Evolutionary conservation across 1,140 invertebrate species (phyloP), one percentile per base, ranked within the genome.

Genomic region (Sycobia sp.): DNA sequence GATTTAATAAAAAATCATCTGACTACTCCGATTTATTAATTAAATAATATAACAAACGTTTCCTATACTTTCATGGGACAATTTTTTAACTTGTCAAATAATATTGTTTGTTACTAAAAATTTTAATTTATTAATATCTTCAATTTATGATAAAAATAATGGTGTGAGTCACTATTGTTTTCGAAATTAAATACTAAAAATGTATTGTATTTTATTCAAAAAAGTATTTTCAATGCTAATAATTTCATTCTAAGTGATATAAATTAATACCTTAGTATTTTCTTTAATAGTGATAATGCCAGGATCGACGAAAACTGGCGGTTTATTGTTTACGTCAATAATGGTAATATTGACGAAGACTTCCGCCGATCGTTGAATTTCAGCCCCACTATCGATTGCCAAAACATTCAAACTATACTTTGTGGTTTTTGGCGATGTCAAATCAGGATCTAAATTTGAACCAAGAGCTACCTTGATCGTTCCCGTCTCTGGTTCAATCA

Each of bases 291-390:
- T 77, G 44, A 95, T 81, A 0, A 84, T 84, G 1, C 86, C 89
- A 1, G 90, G 86, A 51, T 92, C 88, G 0, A 83, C 69, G 41
- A 96, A 87, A 9, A 88, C 77, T 0, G 94, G 94, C 1, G 86
- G 84, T 75, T 97, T 96, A 73, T 97, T 96, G 73, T 97, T 97
- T 0, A 96, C 92, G 79, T 96, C 94, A 11, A 90, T 85, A 58
- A 97, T 91, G 0, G 87, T 88, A 8, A 97, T 92, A 70, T 94
- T 92, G 0, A 96, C 91, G 0, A 87, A 82, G 9, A 89, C 88
- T 4, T 86, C 82, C 1, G 87, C 86, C 44, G 87, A 88, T 73
- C 92, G 90, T 25, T 91, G 88, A 18, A 87, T 86, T 11, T 94
- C 93, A 41, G 94, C 86, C 7, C 93, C 94, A 14, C 93, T 94